Conservation (phyloP, 2,797 vertebrate genomes). For the Parauchenoglanis ngamensis region DNA sequence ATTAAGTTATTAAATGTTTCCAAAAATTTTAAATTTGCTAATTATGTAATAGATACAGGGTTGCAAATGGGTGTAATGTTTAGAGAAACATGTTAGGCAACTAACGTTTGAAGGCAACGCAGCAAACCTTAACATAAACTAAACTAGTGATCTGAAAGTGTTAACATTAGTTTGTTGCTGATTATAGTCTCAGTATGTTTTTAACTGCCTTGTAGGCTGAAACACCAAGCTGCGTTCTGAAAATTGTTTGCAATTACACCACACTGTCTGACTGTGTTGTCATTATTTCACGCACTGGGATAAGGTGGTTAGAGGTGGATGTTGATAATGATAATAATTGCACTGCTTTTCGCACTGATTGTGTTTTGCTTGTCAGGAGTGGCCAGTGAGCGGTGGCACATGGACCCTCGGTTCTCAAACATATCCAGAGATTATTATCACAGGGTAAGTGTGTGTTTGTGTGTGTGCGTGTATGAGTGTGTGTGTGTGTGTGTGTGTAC, state of each 20-base stretch:
- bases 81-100: not conserved
- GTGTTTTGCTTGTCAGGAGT: conserved; percentile 80
- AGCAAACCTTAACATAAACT: not conserved
- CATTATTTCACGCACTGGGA: conserved; percentile 6
- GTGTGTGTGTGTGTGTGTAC: not conserved
- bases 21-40: not conserved
- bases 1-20: not conserved
- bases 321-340: conserved; percentile 23
- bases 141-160: not conserved
- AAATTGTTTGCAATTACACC: conserved; percentile 14
- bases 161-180: not conserved
- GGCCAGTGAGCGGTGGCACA: conserved; percentile 91
- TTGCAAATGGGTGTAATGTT: not conserved
- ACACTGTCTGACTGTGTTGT: conserved; percentile 3
- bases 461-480: conserved; percentile 49
- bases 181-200: conserved; percentile 4
- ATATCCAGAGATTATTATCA: conserved; percentile 96
- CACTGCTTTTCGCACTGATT: conserved; percentile 17
- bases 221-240: conserved; percentile 19
- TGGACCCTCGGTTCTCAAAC: conserved; percentile 94
- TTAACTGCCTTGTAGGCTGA: not conserved
- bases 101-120: not conserved
- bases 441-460: conserved; percentile 81
- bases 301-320: conserved; percentile 12
- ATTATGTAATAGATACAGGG: not conserved